phyloP scores from a whole-genome alignment of 2,797 vertebrate genomes.

The Coluber constrictor region DNA sequence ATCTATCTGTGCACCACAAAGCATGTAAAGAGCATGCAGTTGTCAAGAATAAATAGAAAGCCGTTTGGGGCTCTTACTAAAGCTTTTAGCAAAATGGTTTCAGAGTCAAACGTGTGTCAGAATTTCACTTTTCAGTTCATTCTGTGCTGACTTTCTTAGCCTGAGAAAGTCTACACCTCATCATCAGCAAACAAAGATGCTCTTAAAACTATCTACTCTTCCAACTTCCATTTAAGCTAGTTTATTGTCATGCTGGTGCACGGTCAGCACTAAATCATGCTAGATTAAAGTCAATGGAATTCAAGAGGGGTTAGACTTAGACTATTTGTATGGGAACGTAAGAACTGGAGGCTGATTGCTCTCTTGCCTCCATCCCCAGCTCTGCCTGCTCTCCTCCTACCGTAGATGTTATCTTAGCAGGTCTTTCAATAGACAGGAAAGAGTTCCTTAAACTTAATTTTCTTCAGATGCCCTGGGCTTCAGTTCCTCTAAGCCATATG shows the following conservation, averaged over 20 bases:
- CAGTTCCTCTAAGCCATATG: background rate
- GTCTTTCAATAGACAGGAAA: background rate
- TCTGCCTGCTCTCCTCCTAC: background rate
- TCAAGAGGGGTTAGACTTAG: background rate
- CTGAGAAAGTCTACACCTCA: background rate
- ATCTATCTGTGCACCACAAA: background rate
- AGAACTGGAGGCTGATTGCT: background rate
- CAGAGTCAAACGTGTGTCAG: conserved; percentile 24
- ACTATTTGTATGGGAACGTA: background rate
- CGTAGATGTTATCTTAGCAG: background rate
- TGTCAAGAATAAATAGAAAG: conserved; percentile 11
- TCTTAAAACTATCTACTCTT: background rate
- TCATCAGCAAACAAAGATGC: background rate
- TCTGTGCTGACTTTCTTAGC: conserved; percentile 50
- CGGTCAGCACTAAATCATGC: background rate
- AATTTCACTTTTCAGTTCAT: conserved; percentile 55
- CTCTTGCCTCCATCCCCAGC: background rate
- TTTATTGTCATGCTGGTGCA: background rate
- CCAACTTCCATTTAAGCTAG: background rate
- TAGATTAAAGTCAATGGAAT: background rate
- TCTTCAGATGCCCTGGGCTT: background rate
- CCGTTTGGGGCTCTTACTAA: background rate
- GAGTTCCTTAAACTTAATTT: background rate
- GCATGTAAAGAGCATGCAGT: background rate
- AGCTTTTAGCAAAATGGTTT: background rate